Conservation (phyloP, 1,140 invertebrate genomes). For the Micrasema minimum region DNA sequence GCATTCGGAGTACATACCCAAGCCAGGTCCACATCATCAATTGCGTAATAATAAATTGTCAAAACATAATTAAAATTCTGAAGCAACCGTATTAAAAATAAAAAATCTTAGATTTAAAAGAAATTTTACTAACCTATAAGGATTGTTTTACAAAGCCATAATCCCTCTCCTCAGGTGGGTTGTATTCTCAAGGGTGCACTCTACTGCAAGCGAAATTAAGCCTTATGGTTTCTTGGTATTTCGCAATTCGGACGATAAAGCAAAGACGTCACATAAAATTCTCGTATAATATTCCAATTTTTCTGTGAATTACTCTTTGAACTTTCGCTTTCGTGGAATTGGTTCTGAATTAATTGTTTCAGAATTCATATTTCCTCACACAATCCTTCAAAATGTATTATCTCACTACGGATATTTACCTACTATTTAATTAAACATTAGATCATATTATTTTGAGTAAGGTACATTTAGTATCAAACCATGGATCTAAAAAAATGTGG, state of each 20-base stretch:
- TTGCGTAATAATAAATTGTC: no score
- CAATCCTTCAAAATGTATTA: background rate
- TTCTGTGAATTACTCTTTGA: background rate
- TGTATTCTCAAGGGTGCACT: slow-evolving; percentile 14
- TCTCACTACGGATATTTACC: background rate
- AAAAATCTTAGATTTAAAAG: no score
- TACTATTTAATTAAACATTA: background rate
- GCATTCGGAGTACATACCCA: no score
- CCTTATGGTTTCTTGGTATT: slow-evolving; percentile 26
- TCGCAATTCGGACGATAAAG: slow-evolving; percentile 10
- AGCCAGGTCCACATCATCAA: no score
- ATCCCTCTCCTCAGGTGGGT: background rate
- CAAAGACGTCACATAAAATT: background rate
- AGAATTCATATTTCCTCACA: background rate
- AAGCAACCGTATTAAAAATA: no score
- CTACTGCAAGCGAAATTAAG: slow-evolving; percentile 30
- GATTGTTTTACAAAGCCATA: background rate
- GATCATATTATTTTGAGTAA: no score
- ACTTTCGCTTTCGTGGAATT: no score
- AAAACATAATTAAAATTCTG: no score
- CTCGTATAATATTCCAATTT: background rate
- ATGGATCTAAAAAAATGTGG: no score
- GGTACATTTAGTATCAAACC: no score
- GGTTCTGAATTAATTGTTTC: no score
- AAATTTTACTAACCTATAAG: no score